Base-by-base conservation (phyloP, 1,140 invertebrate genomes). In the Cyphomyrmex costatus region DNA sequence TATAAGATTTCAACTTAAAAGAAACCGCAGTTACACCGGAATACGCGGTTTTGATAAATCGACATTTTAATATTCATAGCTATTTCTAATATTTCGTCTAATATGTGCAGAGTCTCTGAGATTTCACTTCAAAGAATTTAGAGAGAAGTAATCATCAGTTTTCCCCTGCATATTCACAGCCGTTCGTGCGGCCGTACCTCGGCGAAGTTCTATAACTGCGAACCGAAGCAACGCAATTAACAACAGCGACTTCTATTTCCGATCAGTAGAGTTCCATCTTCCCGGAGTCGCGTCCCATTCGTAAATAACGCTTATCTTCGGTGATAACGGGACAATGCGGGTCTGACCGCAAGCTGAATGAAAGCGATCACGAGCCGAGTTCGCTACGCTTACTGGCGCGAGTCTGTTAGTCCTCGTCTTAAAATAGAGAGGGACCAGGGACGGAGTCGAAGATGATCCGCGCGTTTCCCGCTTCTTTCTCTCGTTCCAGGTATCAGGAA, bases 351-450 rank as follows among this genome's bases (percentile, higher is more conserved):
- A 33, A 27, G 46, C 68, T 73, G 53, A 83, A 83, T 83, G 79
- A 83, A 83, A 83, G 79, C 68, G 79, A 83, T 74, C 68, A 24
- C 33, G 68, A 42, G 49, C 46, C 16, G 46, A 5, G 24, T 27
- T 46, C 79, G 66, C 53, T 82, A 21, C 21, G 51, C 21, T 61
- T 19, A 16, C 68, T 60, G 24, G 33, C 77, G 68, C 53, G 79
- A 58, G 53, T 71, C 21, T 19, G 65, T 51, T 24, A 82, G 68
- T 46, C 66, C 68, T 83, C 65, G 53, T 83, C 79, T 83, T 74
- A 74, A 74, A 74, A 83, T 83, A 83, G 68, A 82, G 68, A 74
- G 70, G 42, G 14, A 71, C 19, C 79, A 74, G 79, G 68, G 68
- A 74, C 68, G 65, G 66, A 58, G 68, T 42, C 14, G 30, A 36